These are phyloP conservation scores for Pachycephus smyrnensis DNA, from an alignment of 2,888 invertebrate species.

Conservation along the genomic window DNA sequence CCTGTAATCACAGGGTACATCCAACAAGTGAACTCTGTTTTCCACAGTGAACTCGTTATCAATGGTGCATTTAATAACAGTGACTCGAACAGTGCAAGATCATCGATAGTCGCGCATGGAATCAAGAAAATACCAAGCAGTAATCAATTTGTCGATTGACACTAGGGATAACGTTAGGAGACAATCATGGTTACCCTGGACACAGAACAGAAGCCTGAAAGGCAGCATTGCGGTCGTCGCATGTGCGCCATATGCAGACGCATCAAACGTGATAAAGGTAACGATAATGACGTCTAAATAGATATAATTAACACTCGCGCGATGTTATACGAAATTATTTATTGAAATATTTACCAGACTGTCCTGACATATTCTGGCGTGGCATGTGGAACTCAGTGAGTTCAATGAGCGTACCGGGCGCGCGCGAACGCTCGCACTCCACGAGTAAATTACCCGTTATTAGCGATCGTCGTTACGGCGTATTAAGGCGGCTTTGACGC, in stretches of 20 bases:
- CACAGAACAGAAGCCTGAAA: constrained; percentile 64
- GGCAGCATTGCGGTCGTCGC: constrained; percentile 64
- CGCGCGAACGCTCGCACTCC: neutral
- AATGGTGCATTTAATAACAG: neutral
- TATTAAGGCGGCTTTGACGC: neutral
- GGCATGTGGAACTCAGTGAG: neutral
- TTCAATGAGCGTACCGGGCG: neutral
- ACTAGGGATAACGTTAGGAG: constrained; percentile 29
- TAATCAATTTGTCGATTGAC: constrained; percentile 39
- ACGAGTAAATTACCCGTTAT: neutral
- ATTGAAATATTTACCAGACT: neutral
- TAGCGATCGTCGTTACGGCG: neutral
- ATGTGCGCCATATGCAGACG: constrained; percentile 66
- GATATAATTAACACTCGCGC: neutral
- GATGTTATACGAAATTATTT: neutral
- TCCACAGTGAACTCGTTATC: neutral
- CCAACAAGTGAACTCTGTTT: neutral
- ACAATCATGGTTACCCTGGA: constrained; percentile 64
- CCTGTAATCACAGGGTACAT: neutral
- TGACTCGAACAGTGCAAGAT: neutral
- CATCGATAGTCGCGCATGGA: neutral
- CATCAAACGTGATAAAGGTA: constrained; percentile 66
- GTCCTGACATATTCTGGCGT: neutral
- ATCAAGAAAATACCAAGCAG: neutral
- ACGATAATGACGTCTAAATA: constrained; percentile 18